Evolutionary conservation across 2,113 vertebrate genomes (phyloP).

Genomic region (Corapipo altera): DNA sequence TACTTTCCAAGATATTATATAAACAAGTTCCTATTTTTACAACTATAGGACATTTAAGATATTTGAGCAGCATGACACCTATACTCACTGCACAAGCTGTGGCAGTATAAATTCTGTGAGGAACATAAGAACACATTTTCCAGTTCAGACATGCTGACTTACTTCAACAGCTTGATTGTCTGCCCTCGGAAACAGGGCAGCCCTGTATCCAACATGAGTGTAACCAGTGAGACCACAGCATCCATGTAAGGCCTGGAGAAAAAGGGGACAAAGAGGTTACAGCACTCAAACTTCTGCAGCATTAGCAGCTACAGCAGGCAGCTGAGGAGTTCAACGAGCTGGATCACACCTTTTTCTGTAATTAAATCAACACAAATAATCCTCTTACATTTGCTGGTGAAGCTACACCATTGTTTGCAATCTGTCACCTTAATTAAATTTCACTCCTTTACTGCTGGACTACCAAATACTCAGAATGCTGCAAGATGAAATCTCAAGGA

Average conservation of each 20-base stretch:
- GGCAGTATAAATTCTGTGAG: neutral
- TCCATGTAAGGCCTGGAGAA: constrained; percentile 93
- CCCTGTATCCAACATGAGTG: constrained; percentile 91
- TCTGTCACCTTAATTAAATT: constrained; percentile 28
- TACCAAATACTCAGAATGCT: neutral
- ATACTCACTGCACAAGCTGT: neutral
- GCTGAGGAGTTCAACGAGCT: neutral
- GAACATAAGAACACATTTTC: neutral
- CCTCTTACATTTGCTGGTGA: neutral
- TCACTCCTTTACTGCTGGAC: neutral
- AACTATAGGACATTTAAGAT: neutral
- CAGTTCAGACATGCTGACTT: constrained; percentile 59
- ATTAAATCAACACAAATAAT: constrained; percentile 36
- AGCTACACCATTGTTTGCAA: neutral
- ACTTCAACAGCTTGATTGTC: constrained; percentile 97
- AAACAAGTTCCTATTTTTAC: neutral
- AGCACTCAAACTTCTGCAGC: neutral
- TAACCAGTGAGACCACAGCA: constrained; percentile 92
- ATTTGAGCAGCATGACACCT: neutral
- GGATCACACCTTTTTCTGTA: constrained; percentile 8
- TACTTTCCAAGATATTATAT: neutral
- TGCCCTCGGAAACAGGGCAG: constrained; percentile 96
- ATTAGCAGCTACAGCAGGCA: neutral
- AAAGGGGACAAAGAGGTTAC: neutral
- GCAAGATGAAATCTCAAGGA: neutral